Conservation (phyloP, 2,888 invertebrate genomes). For the Stictocephala bisonia region DNA sequence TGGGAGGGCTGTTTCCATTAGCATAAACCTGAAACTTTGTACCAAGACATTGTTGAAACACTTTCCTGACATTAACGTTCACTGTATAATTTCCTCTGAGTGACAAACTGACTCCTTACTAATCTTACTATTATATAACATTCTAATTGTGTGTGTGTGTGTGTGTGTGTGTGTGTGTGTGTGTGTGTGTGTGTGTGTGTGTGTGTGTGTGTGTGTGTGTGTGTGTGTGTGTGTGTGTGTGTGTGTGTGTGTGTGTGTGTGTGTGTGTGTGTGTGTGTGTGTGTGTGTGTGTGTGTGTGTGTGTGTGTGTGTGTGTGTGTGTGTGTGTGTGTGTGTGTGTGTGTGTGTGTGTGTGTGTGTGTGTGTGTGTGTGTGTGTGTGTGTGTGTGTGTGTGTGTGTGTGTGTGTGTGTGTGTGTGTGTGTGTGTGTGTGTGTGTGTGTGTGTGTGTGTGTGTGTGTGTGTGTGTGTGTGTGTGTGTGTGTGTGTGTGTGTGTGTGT, state of each 20-base stretch:
- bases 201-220: constrained; percentile 2
- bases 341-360: constrained; percentile 2
- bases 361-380: constrained; percentile 1
- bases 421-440: background rate
- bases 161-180: background rate
- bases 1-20: too few species aligned
- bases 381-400: too few species aligned
- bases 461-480: constrained; percentile 2
- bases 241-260: constrained; percentile 2
- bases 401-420: too few species aligned
- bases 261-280: background rate
- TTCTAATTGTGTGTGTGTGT: background rate
- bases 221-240: constrained; percentile 2
- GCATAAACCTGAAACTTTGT: too few species aligned
- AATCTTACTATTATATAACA: too few species aligned
- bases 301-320: background rate
- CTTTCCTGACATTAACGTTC: too few species aligned
- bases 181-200: constrained; percentile 2
- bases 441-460: constrained; percentile 2
- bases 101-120: too few species aligned
- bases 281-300: constrained; percentile 1
- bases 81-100: too few species aligned
- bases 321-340: constrained; percentile 2
- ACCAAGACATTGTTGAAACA: too few species aligned
- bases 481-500: too few species aligned